These are phyloP conservation scores for Synaphobranchus kaupii DNA, from an alignment of 2,797 vertebrate species.

Conservation along the genomic window DNA sequence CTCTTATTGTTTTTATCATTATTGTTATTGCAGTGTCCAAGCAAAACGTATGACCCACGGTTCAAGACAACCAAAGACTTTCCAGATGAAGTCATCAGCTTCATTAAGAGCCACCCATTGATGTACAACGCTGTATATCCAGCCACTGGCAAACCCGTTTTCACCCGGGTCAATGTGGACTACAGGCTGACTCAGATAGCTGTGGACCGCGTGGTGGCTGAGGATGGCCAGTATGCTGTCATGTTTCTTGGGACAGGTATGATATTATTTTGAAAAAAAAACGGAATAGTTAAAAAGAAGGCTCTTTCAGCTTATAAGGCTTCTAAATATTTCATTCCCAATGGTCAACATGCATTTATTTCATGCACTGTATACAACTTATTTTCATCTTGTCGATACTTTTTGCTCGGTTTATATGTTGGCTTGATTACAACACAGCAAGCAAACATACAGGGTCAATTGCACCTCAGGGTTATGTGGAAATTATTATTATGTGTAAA, in stretches of 20 bases:
- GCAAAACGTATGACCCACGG: slow-evolving; percentile 89
- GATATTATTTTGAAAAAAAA: neutral
- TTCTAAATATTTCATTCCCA: neutral
- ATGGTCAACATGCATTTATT: neutral
- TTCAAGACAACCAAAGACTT: slow-evolving; percentile 97
- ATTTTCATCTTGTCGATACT: neutral
- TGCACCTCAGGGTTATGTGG: too few relatives aligned
- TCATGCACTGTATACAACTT: neutral
- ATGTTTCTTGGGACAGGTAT: slow-evolving; percentile 97
- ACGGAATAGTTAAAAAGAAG: neutral
- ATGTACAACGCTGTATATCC: slow-evolving; percentile 87
- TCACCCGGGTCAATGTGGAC: slow-evolving; percentile 86
- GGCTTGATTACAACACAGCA: neutral
- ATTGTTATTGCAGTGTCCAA: slow-evolving; percentile 82
- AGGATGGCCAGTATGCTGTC: slow-evolving; percentile 95
- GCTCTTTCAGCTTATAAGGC: neutral
- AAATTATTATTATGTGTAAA: too few relatives aligned
- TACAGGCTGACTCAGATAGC: slow-evolving; percentile 90
- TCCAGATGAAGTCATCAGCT: slow-evolving; percentile 92
- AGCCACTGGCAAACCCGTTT: slow-evolving; percentile 79
- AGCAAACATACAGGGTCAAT: neutral
- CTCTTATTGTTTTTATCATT: neutral
- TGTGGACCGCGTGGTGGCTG: slow-evolving; percentile 91
- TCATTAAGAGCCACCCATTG: slow-evolving; percentile 87
- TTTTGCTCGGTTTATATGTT: neutral